Evolutionary conservation across 2,797 vertebrate genomes (phyloP), one percentile per base, ranked within the genome.

Genomic region (Champsocephalus esox): DNA sequence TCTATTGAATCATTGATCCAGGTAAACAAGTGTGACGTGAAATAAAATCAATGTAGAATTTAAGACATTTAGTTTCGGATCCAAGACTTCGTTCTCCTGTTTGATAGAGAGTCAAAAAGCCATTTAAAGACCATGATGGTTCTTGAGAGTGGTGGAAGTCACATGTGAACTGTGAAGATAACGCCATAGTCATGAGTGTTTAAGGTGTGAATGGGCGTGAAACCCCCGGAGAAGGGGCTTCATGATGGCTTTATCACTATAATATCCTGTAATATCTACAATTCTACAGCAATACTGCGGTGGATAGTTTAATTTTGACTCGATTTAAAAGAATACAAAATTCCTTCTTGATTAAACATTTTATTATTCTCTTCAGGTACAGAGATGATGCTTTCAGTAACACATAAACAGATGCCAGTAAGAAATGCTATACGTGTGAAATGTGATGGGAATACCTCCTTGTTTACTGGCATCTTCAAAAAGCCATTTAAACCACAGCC

Each of bases 141-240:
- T 12, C 54, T 32, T 55, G 41, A 19, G 49, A 41, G 12, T 11
- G 8, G 7, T n/a, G 46, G 9, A 57, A 13, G 11, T 60, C 55
- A 62, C 38, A 45, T 24, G 24, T 4, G n/a, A 50, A 43, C 21
- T 12, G 17, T 45, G 21, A 38, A 51, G 52, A 34, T 66, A 45
- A 73, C 17, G n/a, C 0, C 3, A 19, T 54, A 32, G 24, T 24
- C 49, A 32, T 19, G 56, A 60, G 67, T 50, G 9, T 10, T 63
- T 41, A 50, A 56, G 55, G 56, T 77, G 82, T 44, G 67, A 80
- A 77, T 78, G 58, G 57, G 50, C 67, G 65, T 70, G 14, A 82
- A 73, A 65, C 54, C 58, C 55, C 32, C 51, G 32, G 12, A 59
- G 10, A n/a, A 10, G 17, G 17, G 10, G 8, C 63, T 50, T 72